Evolutionary conservation across 2,113 vertebrate species (phyloP).

Genomic region (Mionectes macconnelli): DNA sequence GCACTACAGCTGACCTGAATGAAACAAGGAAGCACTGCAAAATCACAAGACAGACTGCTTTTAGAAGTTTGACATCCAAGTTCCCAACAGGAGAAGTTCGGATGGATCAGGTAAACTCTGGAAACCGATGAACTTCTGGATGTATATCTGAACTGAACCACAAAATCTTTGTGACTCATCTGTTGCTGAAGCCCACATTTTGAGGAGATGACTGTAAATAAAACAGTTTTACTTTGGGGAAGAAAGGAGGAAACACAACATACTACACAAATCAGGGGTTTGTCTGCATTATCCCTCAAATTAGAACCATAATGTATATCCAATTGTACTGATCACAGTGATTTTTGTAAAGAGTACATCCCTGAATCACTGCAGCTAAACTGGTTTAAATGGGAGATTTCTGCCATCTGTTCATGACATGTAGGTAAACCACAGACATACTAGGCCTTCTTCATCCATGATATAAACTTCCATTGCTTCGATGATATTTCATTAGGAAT

Average conservation of each 20-base stretch:
- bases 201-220: neutral
- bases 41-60: neutral
- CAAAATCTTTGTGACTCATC: neutral
- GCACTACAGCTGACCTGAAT: slow-evolving; percentile 5
- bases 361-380: neutral
- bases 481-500: neutral
- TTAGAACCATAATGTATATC: neutral
- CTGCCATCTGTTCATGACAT: neutral
- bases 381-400: neutral
- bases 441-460: neutral
- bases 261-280: neutral
- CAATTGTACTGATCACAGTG: neutral
- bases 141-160: neutral
- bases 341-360: neutral
- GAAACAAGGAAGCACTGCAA: slow-evolving; percentile 36
- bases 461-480: neutral
- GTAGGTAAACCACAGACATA: neutral
- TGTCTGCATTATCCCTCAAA: neutral
- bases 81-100: neutral
- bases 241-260: neutral
- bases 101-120: neutral
- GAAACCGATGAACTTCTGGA: neutral
- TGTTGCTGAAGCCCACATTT: neutral
- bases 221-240: neutral
- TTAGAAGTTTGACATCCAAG: neutral